Evolutionary conservation across 1,140 invertebrate genomes (phyloP).

Genomic region (Drosophila arawakana): DNA sequence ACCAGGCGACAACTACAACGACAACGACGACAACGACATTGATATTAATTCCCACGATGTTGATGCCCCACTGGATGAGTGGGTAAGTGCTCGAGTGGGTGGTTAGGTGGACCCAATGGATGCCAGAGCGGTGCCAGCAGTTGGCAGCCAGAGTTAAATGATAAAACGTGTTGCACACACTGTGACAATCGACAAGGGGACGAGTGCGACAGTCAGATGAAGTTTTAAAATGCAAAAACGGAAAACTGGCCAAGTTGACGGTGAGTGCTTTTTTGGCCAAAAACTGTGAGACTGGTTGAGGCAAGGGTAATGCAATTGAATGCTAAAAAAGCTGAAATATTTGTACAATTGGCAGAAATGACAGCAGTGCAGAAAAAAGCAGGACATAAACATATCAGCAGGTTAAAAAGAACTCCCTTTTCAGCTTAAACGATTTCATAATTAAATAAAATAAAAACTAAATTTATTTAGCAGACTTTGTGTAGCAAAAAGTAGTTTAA

Average conservation of each 20-base stretch:
- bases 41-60: conserved; percentile 82
- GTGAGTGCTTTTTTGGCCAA: conserved; percentile 60
- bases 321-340: conserved; percentile 18
- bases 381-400: no score
- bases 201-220: not conserved
- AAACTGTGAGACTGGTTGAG: not conserved
- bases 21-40: conserved; percentile 63
- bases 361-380: not conserved
- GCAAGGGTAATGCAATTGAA: conserved; percentile 21
- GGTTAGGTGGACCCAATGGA: conserved; percentile 3
- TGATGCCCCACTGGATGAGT: conserved; percentile 48
- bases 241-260: conserved; percentile 38
- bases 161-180: conserved; percentile 69
- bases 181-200: conserved; percentile 14
- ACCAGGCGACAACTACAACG: conserved; percentile 34
- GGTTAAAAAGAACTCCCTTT: no score
- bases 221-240: conserved; percentile 62
- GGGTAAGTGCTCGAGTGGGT: conserved; percentile 40
- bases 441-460: no score
- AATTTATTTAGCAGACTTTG: no score
- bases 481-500: no score
- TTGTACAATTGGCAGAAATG: conserved; percentile 1
- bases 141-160: conserved; percentile 57
- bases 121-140: conserved; percentile 26
- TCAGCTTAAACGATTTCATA: no score